A percentile compares a stretch with the other conserved stretches of the same genome.
phyloP scores from a whole-genome alignment of 2,888 invertebrate species.

The Onthophagus sagittarius region DNA sequence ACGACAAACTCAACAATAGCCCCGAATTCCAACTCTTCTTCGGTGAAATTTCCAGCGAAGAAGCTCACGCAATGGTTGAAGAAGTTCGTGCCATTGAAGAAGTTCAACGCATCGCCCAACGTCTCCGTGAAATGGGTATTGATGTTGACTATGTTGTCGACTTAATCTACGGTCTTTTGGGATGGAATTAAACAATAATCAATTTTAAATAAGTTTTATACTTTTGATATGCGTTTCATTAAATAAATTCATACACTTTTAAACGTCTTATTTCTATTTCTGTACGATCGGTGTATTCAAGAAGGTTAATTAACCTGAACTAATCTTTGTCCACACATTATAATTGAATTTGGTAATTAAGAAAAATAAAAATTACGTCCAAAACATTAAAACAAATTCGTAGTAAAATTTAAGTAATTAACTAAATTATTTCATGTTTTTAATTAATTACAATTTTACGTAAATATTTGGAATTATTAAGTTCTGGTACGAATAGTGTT shows the following conservation, averaged over 20 bases:
- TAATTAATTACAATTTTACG: too few species aligned
- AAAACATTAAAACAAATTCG: too few species aligned
- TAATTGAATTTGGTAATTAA: too few species aligned
- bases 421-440: too few species aligned
- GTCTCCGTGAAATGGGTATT: constrained; percentile 31
- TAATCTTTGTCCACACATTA: too few species aligned
- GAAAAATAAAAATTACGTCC: too few species aligned
- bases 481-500: too few species aligned
- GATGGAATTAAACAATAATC: constrained; percentile 28
- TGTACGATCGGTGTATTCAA: too few species aligned
- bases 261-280: background rate
- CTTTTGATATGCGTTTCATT: background rate
- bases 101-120: constrained; percentile 27
- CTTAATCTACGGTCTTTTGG: constrained; percentile 30
- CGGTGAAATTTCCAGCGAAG: constrained; percentile 28
- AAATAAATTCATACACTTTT: background rate
- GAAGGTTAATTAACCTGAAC: too few species aligned
- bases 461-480: too few species aligned
- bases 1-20: constrained; percentile 31
- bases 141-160: constrained; percentile 28
- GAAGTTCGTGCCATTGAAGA: constrained; percentile 31
- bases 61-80: constrained; percentile 31
- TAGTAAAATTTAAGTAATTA: too few species aligned
- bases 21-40: constrained; percentile 32
- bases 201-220: background rate